Conservation (phyloP, 2,797 vertebrate species). For the Kryptopterus vitreolus region DNA sequence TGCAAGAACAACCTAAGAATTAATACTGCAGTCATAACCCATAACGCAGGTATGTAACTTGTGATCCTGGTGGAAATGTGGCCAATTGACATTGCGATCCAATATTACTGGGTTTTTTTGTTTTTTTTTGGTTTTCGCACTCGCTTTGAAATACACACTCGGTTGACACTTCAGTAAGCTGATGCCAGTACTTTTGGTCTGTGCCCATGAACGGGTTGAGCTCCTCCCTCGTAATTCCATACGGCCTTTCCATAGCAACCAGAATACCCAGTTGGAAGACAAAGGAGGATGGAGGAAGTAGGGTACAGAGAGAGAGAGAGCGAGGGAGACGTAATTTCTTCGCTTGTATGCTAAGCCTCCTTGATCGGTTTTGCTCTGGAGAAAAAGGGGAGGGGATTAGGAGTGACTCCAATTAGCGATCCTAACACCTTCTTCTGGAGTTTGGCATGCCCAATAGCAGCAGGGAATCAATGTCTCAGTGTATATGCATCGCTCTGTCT, state of each 20-base stretch:
- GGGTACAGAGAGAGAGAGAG: no score
- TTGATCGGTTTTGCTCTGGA: constrained; percentile 55
- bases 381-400: constrained; percentile 53
- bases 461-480: constrained; percentile 52
- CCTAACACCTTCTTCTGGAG: constrained; percentile 65
- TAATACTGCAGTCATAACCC: constrained; percentile 2
- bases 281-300: constrained; percentile 62
- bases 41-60: background rate
- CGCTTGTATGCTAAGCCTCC: constrained; percentile 62
- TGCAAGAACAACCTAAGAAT: constrained; percentile 5
- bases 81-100: background rate
- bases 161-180: constrained; percentile 26
- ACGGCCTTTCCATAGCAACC: constrained; percentile 71
- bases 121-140: background rate
- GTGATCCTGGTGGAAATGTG: no score
- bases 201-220: constrained; percentile 21
- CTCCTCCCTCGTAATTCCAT: constrained; percentile 57
- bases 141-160: constrained; percentile 17
- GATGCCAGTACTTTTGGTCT: constrained; percentile 22
- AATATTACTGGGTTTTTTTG: background rate
- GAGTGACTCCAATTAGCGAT: constrained; percentile 71
- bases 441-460: constrained; percentile 61
- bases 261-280: constrained; percentile 69
- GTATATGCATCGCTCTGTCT: constrained; percentile 3
- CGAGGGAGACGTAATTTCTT: constrained; percentile 67